These are phyloP conservation scores for Channa striata DNA, from an alignment of 2,797 vertebrate genomes.

Conservation along the genomic window DNA sequence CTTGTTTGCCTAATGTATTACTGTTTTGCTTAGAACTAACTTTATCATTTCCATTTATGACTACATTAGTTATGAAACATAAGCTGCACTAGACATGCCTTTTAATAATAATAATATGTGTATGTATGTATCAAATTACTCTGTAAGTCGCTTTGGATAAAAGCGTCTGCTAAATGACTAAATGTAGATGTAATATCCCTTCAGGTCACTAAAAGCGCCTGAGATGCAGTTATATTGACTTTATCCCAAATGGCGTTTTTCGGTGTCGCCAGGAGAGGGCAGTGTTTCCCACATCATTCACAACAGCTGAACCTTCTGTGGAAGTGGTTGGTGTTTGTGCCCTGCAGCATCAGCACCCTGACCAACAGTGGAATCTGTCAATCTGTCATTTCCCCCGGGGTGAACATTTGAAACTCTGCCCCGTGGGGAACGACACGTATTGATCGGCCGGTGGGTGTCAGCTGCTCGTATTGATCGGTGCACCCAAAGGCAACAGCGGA, in stretches of 20 bases:
- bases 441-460: slow-evolving; percentile 68
- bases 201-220: too few relatives aligned
- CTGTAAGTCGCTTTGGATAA: too few relatives aligned
- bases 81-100: too few relatives aligned
- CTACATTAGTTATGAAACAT: too few relatives aligned
- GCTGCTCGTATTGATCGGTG: slow-evolving; percentile 61
- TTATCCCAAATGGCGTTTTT: neutral
- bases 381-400: slow-evolving; percentile 20
- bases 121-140: too few relatives aligned
- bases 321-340: slow-evolving; percentile 18
- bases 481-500: slow-evolving; percentile 43
- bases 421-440: slow-evolving; percentile 48
- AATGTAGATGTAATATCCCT: too few relatives aligned
- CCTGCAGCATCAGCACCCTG: slow-evolving; percentile 28
- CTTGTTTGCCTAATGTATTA: too few relatives aligned
- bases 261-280: slow-evolving; percentile 37
- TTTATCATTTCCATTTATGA: too few relatives aligned
- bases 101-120: too few relatives aligned
- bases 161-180: too few relatives aligned
- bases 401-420: slow-evolving; percentile 25
- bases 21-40: too few relatives aligned
- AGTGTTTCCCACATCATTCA: slow-evolving; percentile 26
- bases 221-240: too few relatives aligned
- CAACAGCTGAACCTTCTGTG: neutral
- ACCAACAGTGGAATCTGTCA: slow-evolving; percentile 30